Base-by-base conservation (phyloP, 1,140 invertebrate genomes). In the Marisa cornuarietis region DNA sequence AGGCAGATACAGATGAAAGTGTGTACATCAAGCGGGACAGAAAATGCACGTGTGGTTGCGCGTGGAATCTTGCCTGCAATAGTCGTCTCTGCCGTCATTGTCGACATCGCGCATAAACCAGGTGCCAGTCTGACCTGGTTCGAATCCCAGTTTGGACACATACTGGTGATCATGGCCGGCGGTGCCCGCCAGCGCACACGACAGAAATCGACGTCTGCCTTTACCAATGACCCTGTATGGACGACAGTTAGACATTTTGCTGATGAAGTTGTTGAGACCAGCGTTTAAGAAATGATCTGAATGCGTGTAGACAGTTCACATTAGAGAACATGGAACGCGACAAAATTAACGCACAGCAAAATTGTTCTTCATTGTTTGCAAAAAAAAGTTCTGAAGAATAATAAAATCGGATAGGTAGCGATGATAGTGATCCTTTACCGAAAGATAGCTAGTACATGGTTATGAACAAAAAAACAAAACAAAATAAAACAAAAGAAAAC, bases 91-190 rank as follows among this genome's bases (percentile, higher is more conserved):
- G 26, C 86, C 86, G 74, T 87, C 86, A 51, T 78, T 82, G 78
- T 87, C 85, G 62, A 85, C 81, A 62, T 87, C 86, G 65, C 86
- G 72, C 86, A 87, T 85, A 75, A 84, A 87, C 85, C 85, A 87
- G 61, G 85, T 85, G 71, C 78, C 62, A 13, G 31, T 54, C 63
- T 82, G 79, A 16, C 85, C 85, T 18, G 78, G 22, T 14, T 84
- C 76, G 63, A 87, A 83, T 6, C 84, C 84, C 72, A 84, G 79
- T 72, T 82, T 83, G 24, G 84, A 85, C 52, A 87, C 85, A 63
- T 84, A 87, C 24, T 72, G 75, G 61, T 84, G 84, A 51, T 74
- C 82, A 71, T 85, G 82, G 24, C 80, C 83, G 7, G 63, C 71
- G 63, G 74, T 82, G 58, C 85, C 85, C 18, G 85, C 84, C 69